Base-by-base conservation (phyloP, 2,113 vertebrate species). In the Arvicanthis niloticus region DNA sequence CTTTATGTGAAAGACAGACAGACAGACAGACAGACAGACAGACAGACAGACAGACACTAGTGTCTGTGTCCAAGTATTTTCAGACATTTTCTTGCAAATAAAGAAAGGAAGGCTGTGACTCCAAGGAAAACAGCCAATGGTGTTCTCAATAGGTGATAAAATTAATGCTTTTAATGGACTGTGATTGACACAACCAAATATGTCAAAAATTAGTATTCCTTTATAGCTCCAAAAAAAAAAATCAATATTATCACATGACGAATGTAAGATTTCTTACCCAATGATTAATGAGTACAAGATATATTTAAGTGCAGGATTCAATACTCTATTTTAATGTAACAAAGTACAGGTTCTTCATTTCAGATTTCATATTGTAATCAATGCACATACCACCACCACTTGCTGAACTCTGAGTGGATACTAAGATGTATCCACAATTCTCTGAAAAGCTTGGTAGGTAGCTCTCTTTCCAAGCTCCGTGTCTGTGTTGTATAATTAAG, bases 261-360 rank as follows among this genome's bases (percentile, higher is more conserved):
- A 94, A 62, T 65, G 70, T 40, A 31, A 26, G 45, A 65, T 88
- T 93, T 93, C 89, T 93, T 95, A 81, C 5, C 42, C 51, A 65
- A 37, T 48, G 13, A 16, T 34, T 3, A 70, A 48, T 82, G 40
- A 40, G 22, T 80, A 62, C 91, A 78, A 90, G 89, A 45, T 42
- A n/a, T 16, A 77, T 48, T 77, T 16, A 88, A 65, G 34, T 37
- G 16, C 42, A 94, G 37, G 4, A 68, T 34, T 75, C 17, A 84
- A 26, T 62, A 1, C 24, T 60, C 11, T 12, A 81, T 96, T 94
- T 86, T 81, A 93, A 82, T 40, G 21, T 29, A 81, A n/a, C 5
- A 80, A n/a, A 60, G 3, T 70, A 45, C 4, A 81, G 81, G 78
- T 45, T 45, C 42, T 45, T 80, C 51, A 94, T 31, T 91, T 78